Evolutionary conservation across 2,888 invertebrate genomes (phyloP), one percentile per base, ranked within the genome.

Genomic region (Silvanus unidentatus): DNA sequence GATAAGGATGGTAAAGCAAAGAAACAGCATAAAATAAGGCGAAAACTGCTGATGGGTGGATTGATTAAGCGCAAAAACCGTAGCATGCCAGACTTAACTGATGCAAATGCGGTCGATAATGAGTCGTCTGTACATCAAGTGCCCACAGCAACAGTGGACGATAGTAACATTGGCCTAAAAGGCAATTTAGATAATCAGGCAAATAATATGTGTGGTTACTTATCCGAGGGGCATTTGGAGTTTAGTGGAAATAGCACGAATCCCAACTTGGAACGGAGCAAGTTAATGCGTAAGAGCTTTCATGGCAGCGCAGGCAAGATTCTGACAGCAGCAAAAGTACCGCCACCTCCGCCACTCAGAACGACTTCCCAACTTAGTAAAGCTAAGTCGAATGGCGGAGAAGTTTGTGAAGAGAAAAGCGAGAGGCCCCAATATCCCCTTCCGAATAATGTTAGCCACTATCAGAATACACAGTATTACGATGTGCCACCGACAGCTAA

Each of bases 21-120:
- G 64, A 93, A 93, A 56, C 92, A 92, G 65, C 93, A 93, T 63
- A 92, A 92, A 73, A 89, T 93, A 37, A 75, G 92, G 16, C 76
- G 92, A 60, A 92, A 92, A 69, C 69, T 92, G 2, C 66, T 93
- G 5, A 92, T 93, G 91, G 92, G 92, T 10, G 92, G 92, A 1
- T 73, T 93, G 42, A 91, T 93, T 42, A 79, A 88, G 48, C 76
- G 92, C 22, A 93, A 93, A 68, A 93, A 93, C 65, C 77, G 92
- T 53, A 91, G 91, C 43, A 89, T 93, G 89, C 93, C 93, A 1
- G 93, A 93, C 73, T 74, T 93, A 39, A 85, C 92, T 0, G 92
- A 92, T 67, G 86, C 85, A 1, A 85, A 83, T 39, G 78, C 77
- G 53, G 80, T 73, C 8, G 77, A 75, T 40, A 54, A 59, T 15